Base-by-base conservation (phyloP, 2,888 invertebrate species). In the Emmelina monodactyla region DNA sequence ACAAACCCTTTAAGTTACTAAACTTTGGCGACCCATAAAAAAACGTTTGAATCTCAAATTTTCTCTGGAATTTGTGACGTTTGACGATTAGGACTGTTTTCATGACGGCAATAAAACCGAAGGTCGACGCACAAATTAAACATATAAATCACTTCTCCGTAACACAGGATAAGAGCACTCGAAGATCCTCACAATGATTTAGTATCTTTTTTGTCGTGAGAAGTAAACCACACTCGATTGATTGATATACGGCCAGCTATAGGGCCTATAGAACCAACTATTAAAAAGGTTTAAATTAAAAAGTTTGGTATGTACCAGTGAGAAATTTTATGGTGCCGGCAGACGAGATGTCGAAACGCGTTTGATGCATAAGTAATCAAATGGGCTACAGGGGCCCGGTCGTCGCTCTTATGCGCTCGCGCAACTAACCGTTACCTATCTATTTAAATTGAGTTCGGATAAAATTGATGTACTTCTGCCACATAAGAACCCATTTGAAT, bases 321-420 rank as follows among this genome's bases (percentile, higher is more conserved):
- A 44, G 49, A 45, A 41, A 41, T 34, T 35, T 49, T 47, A 52
- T 53, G 47, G 50, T 48, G 45, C 49, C 25, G n/a, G n/a, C n/a
- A n/a, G n/a, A n/a, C n/a, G 25, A 25, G 19, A 49, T 51, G 65
- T 62, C 65, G 63, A 65, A 63, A 62, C 67, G 58, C 60, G 65
- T 71, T 70, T 66, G 72, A 72, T 70, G 70, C 71, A 67, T 70
- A 71, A 65, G 64, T 65, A 66, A 71, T 71, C 66, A 64, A 71
- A 68, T 63, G 58, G 59, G 58, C 62, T 62, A 49, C 54, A 53
- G 52, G 43, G 42, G 53, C 49, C 43, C 50, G 45, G 72, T 75
- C 75, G 69, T 61, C 62, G 75, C 59, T 63, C 61, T n/a, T n/a
- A n/a, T n/a, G n/a, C n/a, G 60, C 58, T 76, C 72, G 67, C 67